Evolutionary conservation across 2,888 invertebrate genomes (phyloP), one percentile per base, ranked within the genome.

Genomic region (Dinocampus coccinellae): DNA sequence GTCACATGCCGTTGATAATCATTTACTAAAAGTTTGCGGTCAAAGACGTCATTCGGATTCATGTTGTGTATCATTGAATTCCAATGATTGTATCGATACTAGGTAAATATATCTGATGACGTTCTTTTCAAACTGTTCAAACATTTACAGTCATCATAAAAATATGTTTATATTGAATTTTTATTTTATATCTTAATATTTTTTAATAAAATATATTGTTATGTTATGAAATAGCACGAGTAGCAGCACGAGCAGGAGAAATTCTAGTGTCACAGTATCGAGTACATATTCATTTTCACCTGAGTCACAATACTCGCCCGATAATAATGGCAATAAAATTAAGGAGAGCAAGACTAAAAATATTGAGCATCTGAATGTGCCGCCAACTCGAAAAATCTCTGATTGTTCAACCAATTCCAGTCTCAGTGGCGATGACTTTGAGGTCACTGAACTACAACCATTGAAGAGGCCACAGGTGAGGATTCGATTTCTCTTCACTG

Each of bases 321-420:
- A 61, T 13, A 74, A 76, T 34, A 65, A 78, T 53, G 53, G 67
- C n/a, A 64, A 39, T 34, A 29, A 68, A 3, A n/a, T 67, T 7
- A 77, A 75, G 6, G 73, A 73, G 20, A 75, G 74, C 13, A 80
- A 79, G 58, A 58, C 60, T 13, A 79, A 76, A 39, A 68, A 20
- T 47, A 16, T 79, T 24, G 84, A 81, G 47, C 74, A 83, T 34
- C 76, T 87, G 52, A 78, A 83, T 69, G 82, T 86, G 63, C 86
- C 86, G 34, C 83, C 84, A 11, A 63, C 74, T 9, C 88, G 93
- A 67, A 92, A 93, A 82, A 89, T 90, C 69, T 94, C 94, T 1
- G 92, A 93, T 73, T 94, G 94, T 83, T 94, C 94, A 7, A 93
- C 92, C 2, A 93, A 92, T 81, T 94, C 93, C 10, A 93, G 93